These are phyloP conservation scores for Brachypalpus laphriformis DNA, from an alignment of 2,888 invertebrate species.

Conservation along the genomic window DNA sequence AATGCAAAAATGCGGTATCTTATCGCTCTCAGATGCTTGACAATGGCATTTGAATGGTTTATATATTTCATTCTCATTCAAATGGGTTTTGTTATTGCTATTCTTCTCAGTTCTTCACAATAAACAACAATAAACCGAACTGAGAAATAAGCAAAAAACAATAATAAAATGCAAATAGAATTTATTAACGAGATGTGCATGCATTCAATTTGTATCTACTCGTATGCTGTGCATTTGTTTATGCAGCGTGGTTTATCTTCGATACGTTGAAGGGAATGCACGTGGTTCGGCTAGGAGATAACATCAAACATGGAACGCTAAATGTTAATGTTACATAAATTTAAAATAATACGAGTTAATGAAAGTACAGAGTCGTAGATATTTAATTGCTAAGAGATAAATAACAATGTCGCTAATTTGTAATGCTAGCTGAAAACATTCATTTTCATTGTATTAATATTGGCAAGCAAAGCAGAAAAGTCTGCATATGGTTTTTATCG, in stretches of 20 bases:
- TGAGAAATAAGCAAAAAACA: conserved; percentile 3
- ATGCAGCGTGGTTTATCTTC: conserved; percentile 33
- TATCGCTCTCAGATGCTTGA: conserved; percentile 47
- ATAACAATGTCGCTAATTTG: not conserved
- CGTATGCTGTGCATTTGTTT: conserved; percentile 1
- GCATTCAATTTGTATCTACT: conserved; percentile 14
- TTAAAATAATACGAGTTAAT: not conserved
- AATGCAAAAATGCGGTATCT: conserved; percentile 65
- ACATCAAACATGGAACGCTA: not conserved
- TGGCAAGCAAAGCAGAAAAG: no score
- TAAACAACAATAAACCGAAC: conserved; percentile 35
- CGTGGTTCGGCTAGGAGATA: not conserved
- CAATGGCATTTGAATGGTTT: conserved; percentile 53
- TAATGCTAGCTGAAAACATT: not conserved
- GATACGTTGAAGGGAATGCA: conserved; percentile 24
- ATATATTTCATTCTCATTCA: conserved; percentile 61
- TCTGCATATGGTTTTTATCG: no score
- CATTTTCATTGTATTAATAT: no score
- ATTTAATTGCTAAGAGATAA: not conserved
- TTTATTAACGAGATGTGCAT: conserved; percentile 51
- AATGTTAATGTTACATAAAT: conserved; percentile 6
- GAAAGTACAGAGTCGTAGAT: not conserved
- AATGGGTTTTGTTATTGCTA: conserved; percentile 33
- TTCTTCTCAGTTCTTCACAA: conserved; percentile 34
- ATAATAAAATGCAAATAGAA: conserved; percentile 27